Conservation (phyloP, 2,113 vertebrate genomes). For the Mionectes macconnelli region DNA sequence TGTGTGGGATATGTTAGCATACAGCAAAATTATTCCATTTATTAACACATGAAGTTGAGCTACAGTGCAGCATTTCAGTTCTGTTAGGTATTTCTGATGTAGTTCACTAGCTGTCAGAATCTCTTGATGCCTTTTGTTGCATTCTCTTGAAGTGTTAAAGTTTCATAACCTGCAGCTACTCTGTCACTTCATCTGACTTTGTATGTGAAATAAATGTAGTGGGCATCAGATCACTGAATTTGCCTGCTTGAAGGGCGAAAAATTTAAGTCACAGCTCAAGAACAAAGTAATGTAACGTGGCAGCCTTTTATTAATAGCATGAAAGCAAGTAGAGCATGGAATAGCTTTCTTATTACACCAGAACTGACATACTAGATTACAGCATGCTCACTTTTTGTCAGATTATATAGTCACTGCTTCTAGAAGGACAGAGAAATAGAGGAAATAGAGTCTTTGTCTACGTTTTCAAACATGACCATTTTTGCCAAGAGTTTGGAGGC, state of each 20-base stretch:
- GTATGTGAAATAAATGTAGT: neutral
- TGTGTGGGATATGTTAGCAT: neutral
- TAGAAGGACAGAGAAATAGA: neutral
- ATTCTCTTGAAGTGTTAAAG: neutral
- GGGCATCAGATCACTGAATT: constrained; percentile 17
- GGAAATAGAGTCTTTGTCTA: neutral
- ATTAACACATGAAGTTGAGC: neutral
- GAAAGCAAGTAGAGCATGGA: constrained; percentile 44
- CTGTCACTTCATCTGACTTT: constrained; percentile 45
- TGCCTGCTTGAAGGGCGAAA: constrained; percentile 23
- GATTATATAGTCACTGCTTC: neutral
- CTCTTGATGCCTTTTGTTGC: constrained; percentile 5
- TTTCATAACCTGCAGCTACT: constrained; percentile 24
- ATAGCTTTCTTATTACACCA: constrained; percentile 38
- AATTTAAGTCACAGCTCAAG: constrained; percentile 3
- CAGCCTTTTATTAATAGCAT: constrained; percentile 48
- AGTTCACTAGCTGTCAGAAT: neutral
- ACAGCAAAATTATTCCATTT: neutral
- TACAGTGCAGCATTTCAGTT: neutral
- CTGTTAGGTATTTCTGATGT: neutral
- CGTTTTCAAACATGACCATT: neutral
- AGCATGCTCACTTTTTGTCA: constrained; percentile 7
- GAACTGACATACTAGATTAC: constrained; percentile 2
- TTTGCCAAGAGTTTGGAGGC: neutral
- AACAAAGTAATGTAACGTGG: constrained; percentile 25